A percentile compares a stretch with the other conserved stretches of the same genome.
These are phyloP conservation scores for Neoniphon sammara DNA, from an alignment of 2,797 vertebrate species.

Conservation along the genomic window DNA sequence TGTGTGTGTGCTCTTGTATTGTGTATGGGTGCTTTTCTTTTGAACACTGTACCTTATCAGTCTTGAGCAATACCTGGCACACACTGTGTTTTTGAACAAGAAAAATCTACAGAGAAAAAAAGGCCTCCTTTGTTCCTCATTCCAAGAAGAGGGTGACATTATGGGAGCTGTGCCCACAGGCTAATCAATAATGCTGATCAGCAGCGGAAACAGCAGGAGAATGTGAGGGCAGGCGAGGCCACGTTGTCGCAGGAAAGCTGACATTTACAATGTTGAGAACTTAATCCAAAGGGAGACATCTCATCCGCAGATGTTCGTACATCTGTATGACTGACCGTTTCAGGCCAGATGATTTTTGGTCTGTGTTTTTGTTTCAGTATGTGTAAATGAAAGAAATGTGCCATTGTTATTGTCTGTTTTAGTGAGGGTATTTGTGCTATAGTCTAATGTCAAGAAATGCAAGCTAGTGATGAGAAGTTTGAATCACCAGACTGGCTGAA, in stretches of 20 bases:
- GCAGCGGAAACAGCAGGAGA: constrained; percentile 44
- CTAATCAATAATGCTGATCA: constrained; percentile 75
- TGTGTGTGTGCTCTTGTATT: neutral
- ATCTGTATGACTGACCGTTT: constrained; percentile 54
- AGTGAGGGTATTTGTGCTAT: no score
- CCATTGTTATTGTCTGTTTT: no score
- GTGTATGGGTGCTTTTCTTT: neutral
- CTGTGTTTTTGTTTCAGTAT: constrained; percentile 18
- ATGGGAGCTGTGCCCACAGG: constrained; percentile 40
- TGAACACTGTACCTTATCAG: neutral
- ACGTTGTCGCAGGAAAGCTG: constrained; percentile 26
- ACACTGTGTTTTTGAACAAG: neutral
- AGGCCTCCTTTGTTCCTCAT: neutral
- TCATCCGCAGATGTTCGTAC: constrained; percentile 58
- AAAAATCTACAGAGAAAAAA: no score
- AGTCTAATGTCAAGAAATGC: neutral
- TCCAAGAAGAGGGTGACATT: constrained; percentile 23
- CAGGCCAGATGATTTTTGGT: constrained; percentile 21
- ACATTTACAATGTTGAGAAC: constrained; percentile 44
- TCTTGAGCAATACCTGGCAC: neutral
- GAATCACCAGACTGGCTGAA: neutral
- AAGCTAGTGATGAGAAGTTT: constrained; percentile 9
- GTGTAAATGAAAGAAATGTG: neutral
- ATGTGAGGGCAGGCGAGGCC: constrained; percentile 21
- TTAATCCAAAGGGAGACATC: constrained; percentile 40